A percentile compares a stretch with the other conserved stretches of the same genome.
Conservation (phyloP, 2,113 vertebrate genomes). For the Aldabrachelys gigantea region DNA sequence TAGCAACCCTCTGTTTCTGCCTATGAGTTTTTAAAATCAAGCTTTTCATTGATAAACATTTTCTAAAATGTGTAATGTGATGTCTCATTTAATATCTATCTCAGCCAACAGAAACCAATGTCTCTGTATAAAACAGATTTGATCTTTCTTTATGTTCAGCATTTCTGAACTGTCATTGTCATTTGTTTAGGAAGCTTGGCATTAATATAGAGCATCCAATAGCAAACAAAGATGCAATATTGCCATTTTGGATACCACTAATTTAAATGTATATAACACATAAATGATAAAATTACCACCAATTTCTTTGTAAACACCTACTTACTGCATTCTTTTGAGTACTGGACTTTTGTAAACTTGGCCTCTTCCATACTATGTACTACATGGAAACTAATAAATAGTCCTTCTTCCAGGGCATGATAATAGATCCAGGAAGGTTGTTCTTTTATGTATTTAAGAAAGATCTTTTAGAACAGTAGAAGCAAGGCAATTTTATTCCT, state of each 20-base stretch:
- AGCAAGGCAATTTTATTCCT: too few relatives aligned
- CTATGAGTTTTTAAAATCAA: not conserved
- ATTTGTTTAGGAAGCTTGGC: not conserved
- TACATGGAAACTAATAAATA: not conserved
- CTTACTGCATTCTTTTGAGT: not conserved
- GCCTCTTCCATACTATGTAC: not conserved
- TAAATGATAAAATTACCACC: not conserved
- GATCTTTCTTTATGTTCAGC: too few relatives aligned
- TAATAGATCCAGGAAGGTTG: not conserved
- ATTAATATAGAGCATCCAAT: not conserved
- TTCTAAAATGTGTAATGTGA: rapidly evolving
- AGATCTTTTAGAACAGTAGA: too few relatives aligned
- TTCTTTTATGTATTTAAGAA: not conserved
- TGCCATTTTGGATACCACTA: too few relatives aligned
- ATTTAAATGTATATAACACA: not conserved
- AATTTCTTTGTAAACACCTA: not conserved
- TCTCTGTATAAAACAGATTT: too few relatives aligned
- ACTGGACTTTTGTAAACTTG: not conserved
- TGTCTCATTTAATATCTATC: not conserved
- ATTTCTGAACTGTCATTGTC: not conserved
- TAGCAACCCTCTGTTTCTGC: not conserved
- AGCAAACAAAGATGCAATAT: not conserved
- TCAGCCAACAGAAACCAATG: not conserved
- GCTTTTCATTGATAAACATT: not conserved
- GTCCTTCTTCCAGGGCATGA: not conserved